Evolutionary conservation across 2,888 invertebrate genomes (phyloP).

Genomic region (Lymantria dispar): DNA sequence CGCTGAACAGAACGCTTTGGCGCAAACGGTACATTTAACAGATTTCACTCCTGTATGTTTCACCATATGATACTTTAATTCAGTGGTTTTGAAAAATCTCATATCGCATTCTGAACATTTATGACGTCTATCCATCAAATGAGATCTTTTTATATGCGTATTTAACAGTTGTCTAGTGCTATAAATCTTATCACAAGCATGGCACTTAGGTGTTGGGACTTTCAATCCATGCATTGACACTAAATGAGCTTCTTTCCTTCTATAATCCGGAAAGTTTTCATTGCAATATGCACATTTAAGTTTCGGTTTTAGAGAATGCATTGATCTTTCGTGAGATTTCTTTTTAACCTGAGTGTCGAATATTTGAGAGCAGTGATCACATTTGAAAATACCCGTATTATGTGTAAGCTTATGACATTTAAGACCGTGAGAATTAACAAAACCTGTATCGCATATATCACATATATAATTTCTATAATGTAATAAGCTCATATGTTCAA

Average conservation of each 20-base stretch:
- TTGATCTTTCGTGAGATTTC: slow-evolving; percentile 35
- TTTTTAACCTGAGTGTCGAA: slow-evolving; percentile 43
- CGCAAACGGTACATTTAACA: slow-evolving; percentile 56
- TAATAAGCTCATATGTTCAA: slow-evolving; percentile 28
- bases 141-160: slow-evolving; percentile 61
- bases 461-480: slow-evolving; percentile 18
- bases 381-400: slow-evolving; percentile 41
- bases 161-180: slow-evolving; percentile 66
- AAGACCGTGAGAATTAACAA: slow-evolving; percentile 28
- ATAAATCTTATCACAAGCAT: slow-evolving; percentile 69
- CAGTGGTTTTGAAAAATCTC: slow-evolving; percentile 31
- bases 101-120: slow-evolving; percentile 24
- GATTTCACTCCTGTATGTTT: slow-evolving; percentile 55
- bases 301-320: slow-evolving; percentile 35
- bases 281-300: slow-evolving; percentile 52
- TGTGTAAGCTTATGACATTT: slow-evolving; percentile 46
- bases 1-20: slow-evolving; percentile 42
- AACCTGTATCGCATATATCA: slow-evolving; percentile 29
- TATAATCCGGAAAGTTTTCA: slow-evolving; percentile 56
- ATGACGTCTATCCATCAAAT: slow-evolving; percentile 34
- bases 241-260: slow-evolving; percentile 58
- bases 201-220: slow-evolving; percentile 51
- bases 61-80: slow-evolving; percentile 57
- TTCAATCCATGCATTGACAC: slow-evolving; percentile 46
- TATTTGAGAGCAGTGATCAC: slow-evolving; percentile 38